Evolutionary conservation across 1,140 invertebrate species (phyloP).

Genomic region (Caenorhabditis brenneri): DNA sequence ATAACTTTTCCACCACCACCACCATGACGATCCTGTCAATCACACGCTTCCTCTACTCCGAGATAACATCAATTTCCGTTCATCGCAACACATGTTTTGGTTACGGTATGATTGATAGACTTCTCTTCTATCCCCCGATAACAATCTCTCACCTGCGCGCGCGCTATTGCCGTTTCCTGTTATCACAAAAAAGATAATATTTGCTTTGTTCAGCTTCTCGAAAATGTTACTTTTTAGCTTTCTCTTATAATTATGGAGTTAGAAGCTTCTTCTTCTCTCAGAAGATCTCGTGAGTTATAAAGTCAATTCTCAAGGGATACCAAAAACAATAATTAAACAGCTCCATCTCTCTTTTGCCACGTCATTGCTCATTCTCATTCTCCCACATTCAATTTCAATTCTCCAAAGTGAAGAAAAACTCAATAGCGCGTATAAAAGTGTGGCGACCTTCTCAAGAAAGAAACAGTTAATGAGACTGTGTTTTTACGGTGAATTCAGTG

Average conservation of each 20-base stretch:
- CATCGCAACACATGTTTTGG: neutral
- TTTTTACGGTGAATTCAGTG: neutral
- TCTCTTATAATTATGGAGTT: neutral
- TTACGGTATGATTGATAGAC: constrained; percentile 23
- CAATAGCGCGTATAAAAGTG: neutral
- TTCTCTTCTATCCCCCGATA: neutral
- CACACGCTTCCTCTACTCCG: neutral
- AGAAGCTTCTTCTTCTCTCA: neutral
- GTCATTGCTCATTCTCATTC: neutral
- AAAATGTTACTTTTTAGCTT: neutral
- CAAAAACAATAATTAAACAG: constrained; percentile 9
- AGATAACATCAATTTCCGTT: neutral
- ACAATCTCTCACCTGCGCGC: neutral
- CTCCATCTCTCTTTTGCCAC: too few species aligned
- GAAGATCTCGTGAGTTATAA: too few species aligned
- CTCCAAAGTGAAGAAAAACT: neutral
- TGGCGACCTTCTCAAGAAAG: constrained; percentile 14
- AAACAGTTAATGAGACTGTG: constrained; percentile 28
- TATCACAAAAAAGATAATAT: neutral
- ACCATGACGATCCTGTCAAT: neutral
- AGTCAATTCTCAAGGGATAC: neutral
- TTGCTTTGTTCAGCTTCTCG: neutral
- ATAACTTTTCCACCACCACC: neutral
- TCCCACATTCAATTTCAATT: neutral
- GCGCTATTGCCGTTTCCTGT: neutral